Conservation (phyloP, 2,888 invertebrate genomes). For the Uropetala carovei region DNA sequence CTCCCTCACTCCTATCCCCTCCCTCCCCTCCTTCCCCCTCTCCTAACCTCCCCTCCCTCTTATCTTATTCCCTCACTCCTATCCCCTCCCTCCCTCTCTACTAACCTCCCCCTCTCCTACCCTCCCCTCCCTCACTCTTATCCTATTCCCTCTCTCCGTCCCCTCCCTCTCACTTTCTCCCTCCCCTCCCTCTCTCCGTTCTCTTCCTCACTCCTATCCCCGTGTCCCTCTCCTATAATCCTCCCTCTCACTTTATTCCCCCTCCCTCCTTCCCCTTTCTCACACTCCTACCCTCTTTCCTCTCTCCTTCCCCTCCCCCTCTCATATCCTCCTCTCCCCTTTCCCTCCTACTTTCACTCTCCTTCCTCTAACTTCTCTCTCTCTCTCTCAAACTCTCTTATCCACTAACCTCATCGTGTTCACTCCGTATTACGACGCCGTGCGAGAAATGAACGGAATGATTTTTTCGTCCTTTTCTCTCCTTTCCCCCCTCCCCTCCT, state of each 20-base stretch:
- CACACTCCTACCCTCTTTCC: too few species aligned
- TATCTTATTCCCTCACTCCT: too few species aligned
- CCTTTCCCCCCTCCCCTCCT: neutral
- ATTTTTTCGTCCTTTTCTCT: neutral
- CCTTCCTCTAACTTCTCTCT: neutral
- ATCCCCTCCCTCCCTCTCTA: too few species aligned
- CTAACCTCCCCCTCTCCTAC: neutral
- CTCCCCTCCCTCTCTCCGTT: too few species aligned
- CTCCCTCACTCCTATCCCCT: neutral
- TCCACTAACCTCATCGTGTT: neutral
- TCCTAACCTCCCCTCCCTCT: too few species aligned
- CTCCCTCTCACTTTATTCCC: too few species aligned
- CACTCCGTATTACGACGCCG: neutral
- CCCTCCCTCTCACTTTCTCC: too few species aligned
- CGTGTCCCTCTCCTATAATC: too few species aligned
- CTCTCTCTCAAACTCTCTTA: neutral
- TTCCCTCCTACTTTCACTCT: neutral
- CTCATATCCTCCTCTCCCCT: neutral
- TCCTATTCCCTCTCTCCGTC: neutral
- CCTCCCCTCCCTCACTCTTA: neutral
- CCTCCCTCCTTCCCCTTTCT: too few species aligned
- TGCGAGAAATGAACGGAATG: slow-evolving; percentile 1
- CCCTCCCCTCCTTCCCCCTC: too few species aligned
- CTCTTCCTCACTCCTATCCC: too few species aligned
- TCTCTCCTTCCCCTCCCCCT: neutral